Conservation (phyloP, 2,113 vertebrate species). For the Lipophrys pholis region DNA sequence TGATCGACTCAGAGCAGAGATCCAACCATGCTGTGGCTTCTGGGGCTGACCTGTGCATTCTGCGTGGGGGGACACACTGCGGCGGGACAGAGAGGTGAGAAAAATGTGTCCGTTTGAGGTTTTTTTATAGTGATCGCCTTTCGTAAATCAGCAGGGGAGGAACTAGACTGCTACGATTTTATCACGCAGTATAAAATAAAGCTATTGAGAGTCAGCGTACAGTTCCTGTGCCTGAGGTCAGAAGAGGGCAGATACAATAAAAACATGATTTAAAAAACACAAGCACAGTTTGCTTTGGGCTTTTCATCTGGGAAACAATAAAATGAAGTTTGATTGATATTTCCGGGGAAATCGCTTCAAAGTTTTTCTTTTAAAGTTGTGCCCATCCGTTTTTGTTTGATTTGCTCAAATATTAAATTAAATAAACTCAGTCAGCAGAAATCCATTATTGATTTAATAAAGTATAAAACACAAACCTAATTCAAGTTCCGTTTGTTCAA, state of each 20-base stretch:
- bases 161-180: neutral
- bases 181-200: neutral
- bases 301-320: neutral
- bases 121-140: neutral
- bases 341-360: neutral
- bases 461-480: neutral
- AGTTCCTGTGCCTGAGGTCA: neutral
- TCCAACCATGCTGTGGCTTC: conserved; percentile 61
- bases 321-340: neutral
- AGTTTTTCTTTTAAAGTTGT: neutral
- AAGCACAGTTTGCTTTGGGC: neutral
- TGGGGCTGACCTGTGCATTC: conserved; percentile 63
- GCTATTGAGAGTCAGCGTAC: neutral
- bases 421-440: neutral
- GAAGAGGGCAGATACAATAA: neutral
- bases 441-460: neutral
- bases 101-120: neutral
- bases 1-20: neutral
- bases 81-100: conserved; percentile 77
- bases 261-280: neutral
- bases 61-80: conserved; percentile 41
- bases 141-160: neutral
- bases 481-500: too few relatives aligned
- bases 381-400: neutral
- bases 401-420: neutral